Evolutionary conservation across 2,888 invertebrate genomes (phyloP).

Genomic region (Marasmarcha lunaedactyla): DNA sequence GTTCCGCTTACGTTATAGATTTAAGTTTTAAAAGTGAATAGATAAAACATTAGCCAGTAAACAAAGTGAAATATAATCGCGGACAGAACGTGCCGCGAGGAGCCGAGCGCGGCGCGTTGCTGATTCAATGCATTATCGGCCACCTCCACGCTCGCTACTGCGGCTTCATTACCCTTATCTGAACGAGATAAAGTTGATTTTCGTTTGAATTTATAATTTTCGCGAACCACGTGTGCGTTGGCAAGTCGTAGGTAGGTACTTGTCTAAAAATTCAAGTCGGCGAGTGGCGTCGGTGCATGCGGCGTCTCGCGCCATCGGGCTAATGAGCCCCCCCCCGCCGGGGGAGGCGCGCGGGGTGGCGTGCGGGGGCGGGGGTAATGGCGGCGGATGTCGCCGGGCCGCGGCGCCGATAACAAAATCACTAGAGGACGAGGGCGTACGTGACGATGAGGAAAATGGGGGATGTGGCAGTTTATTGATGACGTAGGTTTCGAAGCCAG

Average conservation of each 20-base stretch:
- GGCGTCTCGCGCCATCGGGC: slow-evolving; percentile 47
- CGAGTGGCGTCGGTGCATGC: slow-evolving; percentile 40
- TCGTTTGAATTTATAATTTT: not conserved
- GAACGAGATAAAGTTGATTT: not conserved
- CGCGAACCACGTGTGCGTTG: not conserved
- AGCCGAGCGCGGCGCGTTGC: not conserved
- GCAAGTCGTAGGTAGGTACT: slow-evolving; percentile 11
- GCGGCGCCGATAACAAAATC: slow-evolving; percentile 65
- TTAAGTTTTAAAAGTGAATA: too few species aligned
- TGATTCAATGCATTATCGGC: not conserved
- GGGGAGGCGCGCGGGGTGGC: slow-evolving; percentile 17
- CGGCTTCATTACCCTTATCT: not conserved
- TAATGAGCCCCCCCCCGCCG: slow-evolving; percentile 45
- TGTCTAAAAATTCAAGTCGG: slow-evolving; percentile 48
- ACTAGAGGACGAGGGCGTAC: slow-evolving; percentile 59
- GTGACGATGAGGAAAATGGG: slow-evolving; percentile 18
- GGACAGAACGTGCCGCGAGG: too few species aligned
- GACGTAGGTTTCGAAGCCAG: too few species aligned
- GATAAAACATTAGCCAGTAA: too few species aligned
- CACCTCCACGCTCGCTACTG: not conserved
- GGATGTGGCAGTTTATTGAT: slow-evolving; percentile 24
- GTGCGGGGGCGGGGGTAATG: slow-evolving; percentile 39
- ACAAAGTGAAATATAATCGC: too few species aligned
- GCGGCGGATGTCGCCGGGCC: slow-evolving; percentile 62
- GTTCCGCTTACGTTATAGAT: too few species aligned